phyloP scores from a whole-genome alignment of 2,888 invertebrate genomes.

The Chrysolina haemoptera region DNA sequence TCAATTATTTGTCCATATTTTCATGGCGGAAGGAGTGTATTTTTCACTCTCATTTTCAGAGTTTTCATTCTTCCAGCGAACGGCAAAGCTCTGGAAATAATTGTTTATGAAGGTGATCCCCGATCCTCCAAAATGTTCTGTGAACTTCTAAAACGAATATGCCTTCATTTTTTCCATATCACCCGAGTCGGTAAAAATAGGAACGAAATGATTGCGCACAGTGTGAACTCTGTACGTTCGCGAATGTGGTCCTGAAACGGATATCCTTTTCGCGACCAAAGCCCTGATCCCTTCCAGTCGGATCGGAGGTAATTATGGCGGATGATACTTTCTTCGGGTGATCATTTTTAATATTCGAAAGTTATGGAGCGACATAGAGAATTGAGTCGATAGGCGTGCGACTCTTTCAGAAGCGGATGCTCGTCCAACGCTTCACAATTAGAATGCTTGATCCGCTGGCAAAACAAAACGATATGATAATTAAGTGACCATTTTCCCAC shows the following conservation, averaged over 20 bases:
- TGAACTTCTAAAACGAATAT: too few species aligned
- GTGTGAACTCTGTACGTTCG: constrained; percentile 3
- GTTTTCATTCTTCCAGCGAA: too few species aligned
- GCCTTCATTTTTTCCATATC: too few species aligned
- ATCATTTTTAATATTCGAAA: constrained; percentile 45
- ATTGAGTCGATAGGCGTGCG: constrained; percentile 56
- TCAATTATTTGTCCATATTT: too few species aligned
- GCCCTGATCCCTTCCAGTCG: constrained; percentile 22
- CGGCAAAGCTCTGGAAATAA: too few species aligned
- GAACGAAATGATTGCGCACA: neutral
- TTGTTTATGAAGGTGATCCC: too few species aligned
- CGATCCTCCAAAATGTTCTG: too few species aligned
- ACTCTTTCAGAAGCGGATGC: constrained; percentile 61
- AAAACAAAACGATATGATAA: constrained; percentile 39
- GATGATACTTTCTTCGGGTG: constrained; percentile 45
- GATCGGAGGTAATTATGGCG: constrained; percentile 23
- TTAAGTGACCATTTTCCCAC: constrained; percentile 54
- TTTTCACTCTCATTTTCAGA: too few species aligned
- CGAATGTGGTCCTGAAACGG: constrained; percentile 34
- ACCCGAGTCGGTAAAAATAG: too few species aligned
- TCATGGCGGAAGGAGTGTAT: too few species aligned
- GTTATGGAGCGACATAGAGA: constrained; percentile 38
- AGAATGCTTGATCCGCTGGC: constrained; percentile 57
- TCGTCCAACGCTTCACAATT: constrained; percentile 56
- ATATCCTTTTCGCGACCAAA: constrained; percentile 32